Evolutionary conservation across 2,113 vertebrate species (phyloP).

Genomic region (Paradoxurus hermaphroditus): DNA sequence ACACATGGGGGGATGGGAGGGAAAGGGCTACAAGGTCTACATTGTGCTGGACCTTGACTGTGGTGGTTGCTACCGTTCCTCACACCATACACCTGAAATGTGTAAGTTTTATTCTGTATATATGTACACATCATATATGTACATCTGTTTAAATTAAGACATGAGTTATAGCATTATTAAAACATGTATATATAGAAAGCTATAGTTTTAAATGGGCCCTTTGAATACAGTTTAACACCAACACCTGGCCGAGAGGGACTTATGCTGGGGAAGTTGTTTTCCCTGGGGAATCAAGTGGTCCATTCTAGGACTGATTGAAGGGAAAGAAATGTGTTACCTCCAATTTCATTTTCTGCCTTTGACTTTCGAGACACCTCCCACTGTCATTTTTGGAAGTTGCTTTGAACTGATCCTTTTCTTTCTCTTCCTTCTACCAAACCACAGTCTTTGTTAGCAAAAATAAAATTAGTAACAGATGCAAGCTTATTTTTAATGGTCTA

Average conservation of each 20-base stretch:
- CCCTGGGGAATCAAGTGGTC: neutral
- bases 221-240: neutral
- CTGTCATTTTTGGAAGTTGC: neutral
- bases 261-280: neutral
- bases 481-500: conserved; percentile 58
- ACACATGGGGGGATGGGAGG: neutral
- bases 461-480: conserved; percentile 53
- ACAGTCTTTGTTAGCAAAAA: conserved; percentile 53
- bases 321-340: neutral
- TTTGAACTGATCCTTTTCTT: conserved; percentile 14
- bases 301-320: neutral
- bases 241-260: neutral
- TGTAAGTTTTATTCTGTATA: neutral
- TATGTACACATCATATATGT: neutral
- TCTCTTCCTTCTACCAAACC: conserved; percentile 4
- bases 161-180: neutral
- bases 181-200: neutral
- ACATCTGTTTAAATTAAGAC: neutral
- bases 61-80: neutral
- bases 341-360: neutral
- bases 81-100: neutral
- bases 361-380: neutral
- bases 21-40: fast-evolving
- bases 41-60: fast-evolving
- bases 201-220: neutral